Conservation (phyloP, 2,888 invertebrate genomes). For the Chymomyza fuscimana region DNA sequence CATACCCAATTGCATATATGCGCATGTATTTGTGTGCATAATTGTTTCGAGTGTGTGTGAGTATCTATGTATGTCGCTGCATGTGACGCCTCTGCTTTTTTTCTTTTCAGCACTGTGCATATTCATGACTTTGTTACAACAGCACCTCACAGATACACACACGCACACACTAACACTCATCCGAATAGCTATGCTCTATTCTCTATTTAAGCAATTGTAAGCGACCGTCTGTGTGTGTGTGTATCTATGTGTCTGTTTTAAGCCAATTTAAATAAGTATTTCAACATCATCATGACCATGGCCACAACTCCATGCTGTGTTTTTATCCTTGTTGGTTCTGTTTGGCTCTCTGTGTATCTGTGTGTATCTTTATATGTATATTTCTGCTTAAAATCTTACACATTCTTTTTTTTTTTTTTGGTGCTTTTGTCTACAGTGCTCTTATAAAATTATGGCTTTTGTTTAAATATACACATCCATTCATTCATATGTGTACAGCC, state of each 20-base stretch:
- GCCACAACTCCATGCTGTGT: conserved; percentile 4
- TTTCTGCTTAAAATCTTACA: conserved; percentile 23
- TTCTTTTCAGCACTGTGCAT: conserved; percentile 41
- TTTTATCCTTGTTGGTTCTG: not conserved
- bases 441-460: conserved; percentile 45
- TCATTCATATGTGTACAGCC: conserved; percentile 3
- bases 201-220: conserved; percentile 8
- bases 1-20: conserved; percentile 34
- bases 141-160: not conserved
- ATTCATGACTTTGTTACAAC: conserved; percentile 66
- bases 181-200: not conserved
- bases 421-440: conserved; percentile 34
- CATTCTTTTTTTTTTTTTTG: conserved; percentile 29
- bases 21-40: conserved; percentile 42
- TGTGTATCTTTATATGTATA: conserved; percentile 29
- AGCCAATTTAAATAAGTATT: conserved; percentile 67
- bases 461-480: conserved; percentile 23
- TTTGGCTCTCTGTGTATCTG: conserved; percentile 21
- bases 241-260: conserved; percentile 38
- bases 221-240: conserved; percentile 26
- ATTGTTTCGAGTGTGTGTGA: conserved; percentile 46
- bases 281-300: conserved; percentile 2
- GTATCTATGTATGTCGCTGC: conserved; percentile 6
- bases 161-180: not conserved
- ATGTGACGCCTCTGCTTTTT: not conserved